Base-by-base conservation (phyloP, 1,140 invertebrate genomes). In the Cydia splendana region DNA sequence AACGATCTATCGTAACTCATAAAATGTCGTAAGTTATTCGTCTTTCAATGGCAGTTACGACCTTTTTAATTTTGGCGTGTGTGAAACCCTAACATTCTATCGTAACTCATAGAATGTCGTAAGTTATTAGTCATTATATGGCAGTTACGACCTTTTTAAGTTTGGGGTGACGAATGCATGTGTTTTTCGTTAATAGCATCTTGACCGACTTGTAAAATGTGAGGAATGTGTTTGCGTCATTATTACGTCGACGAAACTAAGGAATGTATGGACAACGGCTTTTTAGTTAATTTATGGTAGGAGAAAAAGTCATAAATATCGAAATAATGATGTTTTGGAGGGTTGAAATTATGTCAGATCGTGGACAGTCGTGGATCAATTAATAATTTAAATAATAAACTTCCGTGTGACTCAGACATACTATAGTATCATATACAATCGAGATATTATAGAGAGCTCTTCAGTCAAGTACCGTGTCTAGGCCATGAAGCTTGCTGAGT, bases 121-220 rank as follows among this genome's bases (percentile, higher is more conserved):
- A 62, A 24, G 20, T 24, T 18, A 57, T 18, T 57, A n/a, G 53
- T 20, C 15, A 0, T 20, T 2, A n/a, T 3, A 20, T 57, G 53
- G 53, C 15, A 18, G 15, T 18, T 57, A 57, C n/a, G n/a, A 57
- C 53, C 53, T 57, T 57, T 18, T 57, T 57, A 9, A 6, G 6
- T 57, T 42, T 9, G 4, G 3, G 13, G 13, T 48, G 42, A 9
- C 6, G 3, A 15, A 62, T 62, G 57, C 20, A 62, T 62, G 18
- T 62, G 18, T 62, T 62, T 62, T 62, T 20, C 57, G 20, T 62
- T 62, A 18, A 57, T 57, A 24, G 20, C 20, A 62, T 24, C 20
- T 62, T 62, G 57, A 12, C 57, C 57, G 20, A 62, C 18, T 53
- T 53, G 57, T 62, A 24, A 62, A 62, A 62, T 62, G 57, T 24